Base-by-base conservation (phyloP, 1,140 invertebrate genomes). In the Drosophila sucinea region DNA sequence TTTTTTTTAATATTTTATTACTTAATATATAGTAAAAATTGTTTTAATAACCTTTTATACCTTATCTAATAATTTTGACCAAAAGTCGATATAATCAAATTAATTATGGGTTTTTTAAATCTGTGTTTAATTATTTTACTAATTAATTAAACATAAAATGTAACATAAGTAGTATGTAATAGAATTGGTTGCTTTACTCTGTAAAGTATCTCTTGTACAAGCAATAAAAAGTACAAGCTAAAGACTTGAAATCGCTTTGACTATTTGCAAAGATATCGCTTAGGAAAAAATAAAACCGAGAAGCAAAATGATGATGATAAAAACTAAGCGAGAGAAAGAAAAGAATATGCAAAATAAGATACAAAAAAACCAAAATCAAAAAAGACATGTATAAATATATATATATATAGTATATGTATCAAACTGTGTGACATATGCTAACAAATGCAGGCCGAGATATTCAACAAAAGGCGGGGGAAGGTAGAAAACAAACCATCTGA, bases 361-460 rank as follows among this genome's bases (percentile, higher is more conserved):
- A 23, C 47, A 23, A 47, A 7, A 25, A 27, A 69, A 67, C 17
- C 17, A 17, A 17, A 17, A 17, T 17, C 33, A 60, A 17, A 17
- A 17, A 54, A 40, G 61, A 55, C 32, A 61, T 55, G 67, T 70
- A 6, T 35, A 35, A 7, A 8, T 35, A 35, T 7, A 35, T 3
- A 6, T 23, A 8, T 7, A 5, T 23, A 51, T 6, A 51, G n/a
- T 51, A 51, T 27, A 27, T 38, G 35, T 38, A 38, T 38, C 44
- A 51, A 27, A 27, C 2, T 27, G 5, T 51, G 23, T 79, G 76
- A 67, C 80, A 83, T 75, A 66, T 78, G 80, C 57, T 63, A 83
- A 82, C 80, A 83, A 83, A 84, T 76, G 72, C 56, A 73, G 44
- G 73, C 38, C 33, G 30, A 70, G 57, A 17, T 66, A 32, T 57